Evolutionary conservation across 2,797 vertebrate species (phyloP), one percentile per base, ranked within the genome.

Genomic region (Oceanodroma leucorhoa): DNA sequence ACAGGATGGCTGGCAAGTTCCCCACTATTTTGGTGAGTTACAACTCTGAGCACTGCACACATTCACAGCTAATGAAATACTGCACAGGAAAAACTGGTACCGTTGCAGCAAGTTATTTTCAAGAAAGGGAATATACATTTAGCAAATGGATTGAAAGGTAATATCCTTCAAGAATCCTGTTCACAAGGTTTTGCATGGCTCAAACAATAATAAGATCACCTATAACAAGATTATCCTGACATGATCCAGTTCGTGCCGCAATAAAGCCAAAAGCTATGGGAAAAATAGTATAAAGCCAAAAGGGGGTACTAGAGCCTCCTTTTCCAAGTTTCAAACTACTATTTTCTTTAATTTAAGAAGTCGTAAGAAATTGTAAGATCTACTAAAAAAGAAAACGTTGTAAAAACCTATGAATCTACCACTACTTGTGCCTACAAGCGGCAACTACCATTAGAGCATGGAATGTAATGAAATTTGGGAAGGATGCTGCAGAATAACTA

Each of bases 141-240:
- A 80, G 75, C 40, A 87, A 88, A 93, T 0, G 83, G 54, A 90
- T 5, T 36, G 79, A 91, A 95, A 95, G 79, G 71, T 55, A 84
- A 65, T 76, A 87, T 70, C 57, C 36, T 90, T 62, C 71, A 90
- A 48, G 78, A 87, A 90, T 24, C 67, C 41, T 34, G 46, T 58
- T 92, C 87, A 32, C 41, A 78, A 87, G 87, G 71, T 81, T 95
- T 62, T 84, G 66, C 77, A 65, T 30, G 48, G 79, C 67, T 87
- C 8, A 10, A 82, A 94, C 45, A 79, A 30, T 38, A 94, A 45
- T 5, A 88, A 60, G 23, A 95, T 72, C 38, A 45, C 61, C 77
- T 77, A 4, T 90, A 94, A 89, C 72, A 82, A 83, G 81, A 93
- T 95, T 92, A 95, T 82, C 72, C 53, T 72, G 77, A 87, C 40